Evolutionary conservation across 2,797 vertebrate species (phyloP).

Genomic region (Melanotaenia pygmaea): DNA sequence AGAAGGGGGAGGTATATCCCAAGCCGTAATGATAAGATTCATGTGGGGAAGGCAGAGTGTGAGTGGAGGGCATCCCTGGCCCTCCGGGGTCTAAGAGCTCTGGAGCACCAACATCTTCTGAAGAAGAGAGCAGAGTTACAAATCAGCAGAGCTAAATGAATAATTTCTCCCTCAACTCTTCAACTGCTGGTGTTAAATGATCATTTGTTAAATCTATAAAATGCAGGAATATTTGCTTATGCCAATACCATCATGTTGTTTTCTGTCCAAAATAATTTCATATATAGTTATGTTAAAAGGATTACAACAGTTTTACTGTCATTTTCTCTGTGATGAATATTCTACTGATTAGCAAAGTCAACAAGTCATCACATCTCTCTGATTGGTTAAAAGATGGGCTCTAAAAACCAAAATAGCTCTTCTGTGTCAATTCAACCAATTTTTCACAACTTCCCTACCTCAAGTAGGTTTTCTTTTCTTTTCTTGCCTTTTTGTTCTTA

Average conservation of each 20-base stretch:
- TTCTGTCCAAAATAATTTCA: background rate
- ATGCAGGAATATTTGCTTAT: background rate
- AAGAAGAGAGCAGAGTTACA: background rate
- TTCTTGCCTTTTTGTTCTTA: too few relatives aligned
- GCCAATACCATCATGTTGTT: background rate
- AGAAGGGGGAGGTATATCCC: constrained; percentile 98
- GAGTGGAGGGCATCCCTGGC: constrained; percentile 82
- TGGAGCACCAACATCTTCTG: constrained; percentile 89
- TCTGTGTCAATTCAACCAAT: too few relatives aligned
- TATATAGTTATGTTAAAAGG: background rate
- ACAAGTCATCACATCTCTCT: too few relatives aligned
- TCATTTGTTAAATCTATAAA: background rate
- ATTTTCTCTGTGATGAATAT: too few relatives aligned
- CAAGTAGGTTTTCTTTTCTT: too few relatives aligned
- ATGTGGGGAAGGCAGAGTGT: constrained; percentile 92
- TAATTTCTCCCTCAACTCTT: background rate
- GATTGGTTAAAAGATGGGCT: too few relatives aligned
- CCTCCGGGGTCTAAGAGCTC: constrained; percentile 90
- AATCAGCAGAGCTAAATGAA: background rate
- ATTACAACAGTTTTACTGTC: background rate
- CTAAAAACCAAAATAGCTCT: too few relatives aligned
- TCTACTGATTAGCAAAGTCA: too few relatives aligned
- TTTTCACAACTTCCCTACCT: too few relatives aligned
- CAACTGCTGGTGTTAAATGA: background rate
- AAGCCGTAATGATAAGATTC: constrained; percentile 97